Evolutionary conservation across 2,113 vertebrate genomes (phyloP).

Genomic region (Phasianus colchicus): DNA sequence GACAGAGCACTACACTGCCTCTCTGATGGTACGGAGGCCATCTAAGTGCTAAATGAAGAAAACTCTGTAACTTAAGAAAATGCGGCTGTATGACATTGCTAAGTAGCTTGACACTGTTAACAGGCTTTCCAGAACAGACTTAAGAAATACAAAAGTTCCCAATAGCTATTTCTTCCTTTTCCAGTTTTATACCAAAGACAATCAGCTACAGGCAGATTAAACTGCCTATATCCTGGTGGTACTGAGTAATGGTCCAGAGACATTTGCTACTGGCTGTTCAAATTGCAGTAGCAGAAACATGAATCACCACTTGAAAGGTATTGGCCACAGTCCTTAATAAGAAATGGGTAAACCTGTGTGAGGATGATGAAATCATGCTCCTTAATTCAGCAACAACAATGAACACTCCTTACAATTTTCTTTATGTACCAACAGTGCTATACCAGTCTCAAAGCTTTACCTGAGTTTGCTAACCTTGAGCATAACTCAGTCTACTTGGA

Average conservation of each 20-base stretch:
- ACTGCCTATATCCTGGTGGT: background rate
- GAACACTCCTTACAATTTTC: background rate
- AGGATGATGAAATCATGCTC: background rate
- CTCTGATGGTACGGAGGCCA: background rate
- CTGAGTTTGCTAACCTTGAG: background rate
- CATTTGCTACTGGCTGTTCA: background rate
- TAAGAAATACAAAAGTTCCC: background rate
- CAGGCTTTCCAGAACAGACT: background rate
- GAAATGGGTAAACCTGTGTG: background rate
- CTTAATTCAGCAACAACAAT: background rate
- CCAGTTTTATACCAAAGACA: background rate
- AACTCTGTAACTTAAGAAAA: background rate
- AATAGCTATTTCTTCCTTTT: background rate
- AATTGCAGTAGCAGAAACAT: background rate
- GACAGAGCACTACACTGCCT: background rate
- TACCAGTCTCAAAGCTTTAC: background rate
- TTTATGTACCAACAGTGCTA: background rate
- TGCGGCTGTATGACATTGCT: constrained; percentile 4
- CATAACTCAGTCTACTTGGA: background rate
- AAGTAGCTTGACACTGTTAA: constrained; percentile 28
- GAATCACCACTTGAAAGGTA: background rate
- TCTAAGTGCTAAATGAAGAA: constrained; percentile 7
- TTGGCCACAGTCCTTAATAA: background rate
- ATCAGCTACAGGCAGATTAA: background rate
- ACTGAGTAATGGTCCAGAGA: background rate